A percentile compares a stretch with the other conserved stretches of the same genome.
Conservation (phyloP, 1,140 invertebrate genomes). For the Holotrichia oblita region DNA sequence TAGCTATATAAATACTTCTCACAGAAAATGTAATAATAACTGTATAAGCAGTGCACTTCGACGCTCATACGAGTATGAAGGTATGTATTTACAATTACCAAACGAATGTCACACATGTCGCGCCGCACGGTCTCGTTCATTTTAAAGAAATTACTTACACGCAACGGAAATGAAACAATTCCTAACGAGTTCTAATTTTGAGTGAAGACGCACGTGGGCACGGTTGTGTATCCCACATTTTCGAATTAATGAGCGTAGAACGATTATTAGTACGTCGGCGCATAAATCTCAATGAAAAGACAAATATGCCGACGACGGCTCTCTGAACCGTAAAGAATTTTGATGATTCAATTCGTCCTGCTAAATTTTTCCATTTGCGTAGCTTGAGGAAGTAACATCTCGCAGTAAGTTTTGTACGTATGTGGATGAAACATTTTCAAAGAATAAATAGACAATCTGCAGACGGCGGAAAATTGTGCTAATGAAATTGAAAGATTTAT, state of each 20-base stretch:
- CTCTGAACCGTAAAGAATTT: slow-evolving; percentile 11
- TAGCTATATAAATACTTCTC: too few species aligned
- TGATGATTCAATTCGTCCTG: background rate
- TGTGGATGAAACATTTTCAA: slow-evolving; percentile 5
- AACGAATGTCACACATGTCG: background rate
- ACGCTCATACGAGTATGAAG: background rate
- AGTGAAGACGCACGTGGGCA: background rate
- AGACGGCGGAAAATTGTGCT: background rate
- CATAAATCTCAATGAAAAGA: slow-evolving; percentile 21
- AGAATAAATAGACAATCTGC: background rate
- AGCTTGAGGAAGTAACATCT: background rate
- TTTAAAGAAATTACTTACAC: background rate
- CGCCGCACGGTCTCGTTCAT: background rate
- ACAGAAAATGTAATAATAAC: background rate
- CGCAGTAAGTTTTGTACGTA: background rate
- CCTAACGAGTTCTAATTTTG: slow-evolving; percentile 7
- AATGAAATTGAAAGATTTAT: too few species aligned
- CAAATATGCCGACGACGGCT: slow-evolving; percentile 8
- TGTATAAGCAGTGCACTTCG: background rate
- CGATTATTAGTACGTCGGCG: slow-evolving; percentile 2
- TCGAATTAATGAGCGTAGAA: slow-evolving; percentile 2
- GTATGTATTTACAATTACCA: background rate
- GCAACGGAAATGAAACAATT: slow-evolving; percentile 7
- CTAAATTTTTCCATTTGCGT: background rate
- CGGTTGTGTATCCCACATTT: slow-evolving; percentile 6